Conservation (phyloP, 1,140 invertebrate genomes). For the Eumaeus atala region DNA sequence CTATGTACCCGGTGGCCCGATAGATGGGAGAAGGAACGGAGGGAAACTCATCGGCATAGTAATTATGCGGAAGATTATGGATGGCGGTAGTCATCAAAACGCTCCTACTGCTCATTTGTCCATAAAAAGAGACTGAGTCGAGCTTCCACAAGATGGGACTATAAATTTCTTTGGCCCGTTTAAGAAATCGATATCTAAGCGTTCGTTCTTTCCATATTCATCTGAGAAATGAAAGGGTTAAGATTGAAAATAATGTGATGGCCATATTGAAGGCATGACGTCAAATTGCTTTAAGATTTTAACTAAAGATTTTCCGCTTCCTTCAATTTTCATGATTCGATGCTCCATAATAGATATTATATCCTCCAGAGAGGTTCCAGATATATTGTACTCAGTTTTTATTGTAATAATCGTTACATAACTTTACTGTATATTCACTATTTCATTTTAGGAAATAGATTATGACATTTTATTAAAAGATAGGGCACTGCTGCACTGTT, state of each 20-base stretch:
- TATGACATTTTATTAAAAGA: background rate
- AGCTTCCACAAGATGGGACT: background rate
- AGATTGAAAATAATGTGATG: background rate
- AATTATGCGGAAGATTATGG: too few relatives aligned
- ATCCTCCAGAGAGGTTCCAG: background rate
- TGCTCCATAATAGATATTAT: slow-evolving; percentile 2
- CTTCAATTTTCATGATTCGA: slow-evolving; percentile 3
- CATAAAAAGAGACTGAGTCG: background rate
- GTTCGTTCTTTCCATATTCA: background rate
- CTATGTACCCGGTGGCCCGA: too few relatives aligned
- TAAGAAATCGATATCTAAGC: background rate
- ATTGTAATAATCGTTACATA: background rate
- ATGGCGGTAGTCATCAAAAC: too few relatives aligned
- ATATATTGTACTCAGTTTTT: background rate
- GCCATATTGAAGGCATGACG: background rate
- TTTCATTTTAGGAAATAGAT: background rate
- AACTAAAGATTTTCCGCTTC: background rate
- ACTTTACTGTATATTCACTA: background rate
- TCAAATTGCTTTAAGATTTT: background rate
- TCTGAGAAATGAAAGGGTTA: background rate
- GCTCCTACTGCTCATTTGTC: too few relatives aligned
- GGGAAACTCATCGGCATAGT: too few relatives aligned
- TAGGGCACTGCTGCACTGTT: background rate
- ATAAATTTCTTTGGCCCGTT: background rate
- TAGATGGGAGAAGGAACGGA: too few relatives aligned